Evolutionary conservation across 2,113 vertebrate genomes (phyloP), one percentile per base, ranked within the genome.

Genomic region (Cochlearius cochlearius): DNA sequence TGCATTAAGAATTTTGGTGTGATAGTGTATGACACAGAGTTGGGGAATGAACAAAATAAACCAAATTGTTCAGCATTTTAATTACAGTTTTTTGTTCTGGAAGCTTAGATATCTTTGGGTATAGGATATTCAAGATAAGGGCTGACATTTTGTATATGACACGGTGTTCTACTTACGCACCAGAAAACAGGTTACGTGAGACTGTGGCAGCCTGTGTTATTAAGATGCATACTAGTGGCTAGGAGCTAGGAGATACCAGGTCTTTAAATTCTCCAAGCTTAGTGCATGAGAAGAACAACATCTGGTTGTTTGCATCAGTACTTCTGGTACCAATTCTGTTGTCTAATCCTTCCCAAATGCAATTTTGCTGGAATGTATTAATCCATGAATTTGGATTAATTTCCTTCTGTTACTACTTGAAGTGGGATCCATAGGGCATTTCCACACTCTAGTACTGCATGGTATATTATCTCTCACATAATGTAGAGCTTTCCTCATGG

Each of bases 111-210:
- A 45, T 67, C 8, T 7, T 38, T 78, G 11, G 3, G 3, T 30
- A 2, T 19, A 66, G 27, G 10, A 63, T 81, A 45, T 55, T 74
- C 16, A 71, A 49, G 38, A 36, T 22, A 82, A 77, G 8, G 7
- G 12, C 4, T 81, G 38, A 25, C 1, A 49, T 62, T 90, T 58
- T 74, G 9, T 27, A 6, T 56, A 34, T 30, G 21, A 50, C 4
- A 5, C 1, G 0, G 1, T 60, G 8, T 34, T 60, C 23, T 73
- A n/a, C 30, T 34, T 49, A 47, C 0, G 0, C 9, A 36, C 2
- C 5, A 53, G 32, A 30, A 84, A 60, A 15, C 4, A 64, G 20
- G 27, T 15, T 76, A 15, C 0, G 0, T 52, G 18, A 69, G 59
- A 32, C 12, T 64, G 11, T 20, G 23, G 8, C 49, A 84, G 14